Base-by-base conservation (phyloP, 2,797 vertebrate genomes). In the Amblyraja radiata region DNA sequence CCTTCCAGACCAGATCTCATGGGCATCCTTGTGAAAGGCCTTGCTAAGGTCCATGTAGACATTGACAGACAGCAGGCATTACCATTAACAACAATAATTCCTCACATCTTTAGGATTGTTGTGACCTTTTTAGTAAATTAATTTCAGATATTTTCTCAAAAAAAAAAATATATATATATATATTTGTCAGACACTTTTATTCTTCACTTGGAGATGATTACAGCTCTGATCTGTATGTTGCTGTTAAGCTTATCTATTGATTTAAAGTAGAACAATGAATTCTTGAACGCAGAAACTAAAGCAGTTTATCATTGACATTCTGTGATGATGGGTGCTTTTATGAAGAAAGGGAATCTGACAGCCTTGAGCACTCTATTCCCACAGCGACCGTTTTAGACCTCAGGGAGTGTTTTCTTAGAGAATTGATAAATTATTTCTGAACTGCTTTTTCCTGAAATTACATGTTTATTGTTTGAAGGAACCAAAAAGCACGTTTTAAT, bases 361-460 rank as follows among this genome's bases (percentile, higher is more conserved):
- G 54, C 54, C 54, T 84, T 84, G 25, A 84, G 81, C 81, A 61
- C 61, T 83, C 25, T 25, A 84, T 11, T 84, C 10, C 81, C 23
- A 84, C 54, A 84, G 78, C 6, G 16, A 79, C 10, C 10, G n/a
- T 25, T 28, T 84, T 84, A 54, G 61, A 61, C 54, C 23, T 61
- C 54, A 61, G 84, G 81, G 28, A 84, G 81, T 58, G 7, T 58
- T 58, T 83, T 54, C 81, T 61, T 84, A 84, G 54, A 61, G 25
- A 84, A n/a, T 61, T 84, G 81, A 84, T 14, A 84, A 84, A 61
- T 84, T 61, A 84, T 61, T 61, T 58, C 54, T 61, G 81, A 84
- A 61, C 28, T 14, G 21, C 23, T 90, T 39, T 90, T 90, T 39
- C 32, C n/a, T 71, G 16, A 65, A 71, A 90, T 68, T 39, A 71